Base-by-base conservation (phyloP, 2,888 invertebrate genomes). In the Pterostichus niger region DNA sequence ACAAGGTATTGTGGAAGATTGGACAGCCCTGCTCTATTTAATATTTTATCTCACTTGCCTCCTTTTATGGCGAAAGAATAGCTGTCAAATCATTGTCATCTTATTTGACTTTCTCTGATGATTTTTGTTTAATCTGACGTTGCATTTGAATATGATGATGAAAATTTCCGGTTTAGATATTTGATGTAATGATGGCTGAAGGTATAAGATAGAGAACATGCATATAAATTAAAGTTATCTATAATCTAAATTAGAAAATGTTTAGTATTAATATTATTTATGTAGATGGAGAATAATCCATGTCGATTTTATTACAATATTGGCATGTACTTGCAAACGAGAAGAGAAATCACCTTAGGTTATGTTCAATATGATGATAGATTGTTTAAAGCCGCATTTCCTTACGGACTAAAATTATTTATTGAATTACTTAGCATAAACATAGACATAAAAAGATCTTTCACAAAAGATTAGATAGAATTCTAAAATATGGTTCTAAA, bases 171-270 rank as follows among this genome's bases (percentile, higher is more conserved):
- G 68, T 40, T 40, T 56, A 44, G 68, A 44, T 71, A 40, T 24
- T 71, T 40, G 46, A 44, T 40, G 44, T 71, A 71, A 40, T 71
- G 44, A 71, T 71, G 64, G 35, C 33, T 64, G 64, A 64, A 33
- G 35, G 31, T 13, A 11, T 35, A 11, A 11, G 31, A 64, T 64
- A 64, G 64, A 35, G 13, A 64, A 64, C 64, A 64, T 35, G 68
- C 68, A 17, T 71, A 44, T 44, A 40, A 35, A 71, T 71, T 71
- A 44, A 71, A 71, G 5, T 71, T 71, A 71, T 71, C 68, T 71
- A 11, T 40, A 6, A 71, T 71, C 68, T 71, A 71, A 71, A 71
- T 71, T 71, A 71, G 68, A 71, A 71, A 56, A 71, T 44, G 68
- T 71, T 71, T 17, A 13, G 13, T 71, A 46, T 71, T 44, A 71